Evolutionary conservation across 2,113 vertebrate genomes (phyloP), one percentile per base, ranked within the genome.

Genomic region (Myxocyprinus asiaticus): DNA sequence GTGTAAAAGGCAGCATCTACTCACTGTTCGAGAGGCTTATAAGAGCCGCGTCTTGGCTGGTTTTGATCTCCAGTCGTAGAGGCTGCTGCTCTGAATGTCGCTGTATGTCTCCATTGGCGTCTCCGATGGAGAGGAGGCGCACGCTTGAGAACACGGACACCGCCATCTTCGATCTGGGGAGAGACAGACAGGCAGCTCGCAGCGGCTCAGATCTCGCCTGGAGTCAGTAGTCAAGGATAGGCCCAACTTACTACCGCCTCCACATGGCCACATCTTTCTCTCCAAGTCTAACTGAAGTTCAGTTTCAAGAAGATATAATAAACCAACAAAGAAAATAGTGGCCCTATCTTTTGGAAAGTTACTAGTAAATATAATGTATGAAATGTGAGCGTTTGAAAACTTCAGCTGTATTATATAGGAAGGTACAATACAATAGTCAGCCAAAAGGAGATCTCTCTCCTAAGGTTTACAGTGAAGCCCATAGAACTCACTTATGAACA

Each of bases 81-180:
- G 96, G 94, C 87, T 96, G 95, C 90, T 97, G 95, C 90, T 97
- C 96, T 17, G 96, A 95, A 90, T 96, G 96, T 81, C 96, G 90
- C 92, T 97, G 96, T 84, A 97, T 97, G 88, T 97, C 96, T 92
- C 96, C 95, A 77, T 97, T 97, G 72, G 95, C 95, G 91, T 97
- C 96, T 90, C 95, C 96, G 84, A 96, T 96, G 75, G 95, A 96
- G 88, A 97, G 94, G 85, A 97, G 95, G 89, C 96, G 95, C 94
- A 96, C 95, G 93, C 95, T 94, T 87, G 92, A 91, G 88, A 96
- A 96, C 92, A 96, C 94, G 80, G 95, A 96, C 94, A 96, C 94
- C 89, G 95, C 91, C 93, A 94, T 94, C 90, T 94, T 93, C 90
- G 87, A 91, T 90, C 87, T 92, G 88, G 88, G 89, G 87, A 90